Base-by-base conservation (phyloP, 2,797 vertebrate species). In the Acanthopagrus latus region DNA sequence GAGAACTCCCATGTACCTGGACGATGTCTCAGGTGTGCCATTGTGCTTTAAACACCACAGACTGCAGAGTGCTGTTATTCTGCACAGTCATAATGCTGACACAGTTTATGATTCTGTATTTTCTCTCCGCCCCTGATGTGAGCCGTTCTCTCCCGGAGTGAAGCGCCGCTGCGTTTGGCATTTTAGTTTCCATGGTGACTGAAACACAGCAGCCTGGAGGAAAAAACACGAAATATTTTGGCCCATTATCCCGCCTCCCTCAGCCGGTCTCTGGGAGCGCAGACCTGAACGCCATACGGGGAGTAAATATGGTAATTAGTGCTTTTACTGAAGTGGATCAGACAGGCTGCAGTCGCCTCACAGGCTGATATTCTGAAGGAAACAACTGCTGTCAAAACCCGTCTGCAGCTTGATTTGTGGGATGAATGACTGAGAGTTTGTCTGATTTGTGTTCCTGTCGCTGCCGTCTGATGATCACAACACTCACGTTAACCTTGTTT, bases 101-200 rank as follows among this genome's bases (percentile, higher is more conserved):
- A 52, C 66, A 16, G 29, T 29, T 29, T 29, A 29, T 29, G 25
- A 25, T 25, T 25, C 3, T 25, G 25, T 25, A 25, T 25, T 25
- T 25, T 54, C 44, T 14, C 68, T 7, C 67, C 29, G 29, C 29
- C 29, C 29, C 29, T 29, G 29, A 29, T 29, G 29, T 5, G 29
- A 29, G 29, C 29, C 0, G 3, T 11, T 64, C 23, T 13, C 33
- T 47, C 47, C 10, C 60, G 21, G 29, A 83, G 25, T 2, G 6
- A 66, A 41, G 64, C 70, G 25, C 78, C 13, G 21, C 86, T 71
- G 80, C 17, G 55, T 64, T 82, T 80, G 81, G 87, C 85, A 73
- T 91, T 83, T 90, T 38, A 82, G 92, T 91, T 91, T 88, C 92
- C 88, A 88, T 89, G 86, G 86, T 1, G 29, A 88, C 84, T 12